Base-by-base conservation (phyloP, 2,113 vertebrate genomes). In the Hemibagrus wyckioides region DNA sequence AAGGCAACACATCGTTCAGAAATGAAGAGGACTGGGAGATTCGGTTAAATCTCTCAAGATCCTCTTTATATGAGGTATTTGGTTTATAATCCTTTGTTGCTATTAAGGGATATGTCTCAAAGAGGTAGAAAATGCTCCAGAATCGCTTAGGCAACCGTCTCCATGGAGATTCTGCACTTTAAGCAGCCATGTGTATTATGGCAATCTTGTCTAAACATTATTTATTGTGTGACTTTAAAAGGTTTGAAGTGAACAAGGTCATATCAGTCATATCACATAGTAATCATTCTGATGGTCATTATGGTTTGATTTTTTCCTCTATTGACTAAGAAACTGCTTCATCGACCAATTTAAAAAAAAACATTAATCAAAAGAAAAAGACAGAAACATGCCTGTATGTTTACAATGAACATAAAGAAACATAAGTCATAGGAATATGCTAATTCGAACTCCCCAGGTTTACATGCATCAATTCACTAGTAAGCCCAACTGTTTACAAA, bases 61-160 rank as follows among this genome's bases (percentile, higher is more conserved):
- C 69, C 57, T 13, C 75, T 85, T 89, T 82, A 89, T 83, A 83
- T 83, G 57, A 90, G 86, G 14, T 61, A 59, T 87, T 85, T 76
- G 77, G 83, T 86, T 83, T 79, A 41, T 88, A 83, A 90, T 90
- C 89, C 71, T 83, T 82, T 80, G 76, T 67, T 86, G 57, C 80
- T 90, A 88, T 83, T 88, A 86, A 86, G 61, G 80, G 73, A 83
- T 83, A 80, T 83, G 77, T 88, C 80, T 83, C 25, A 80, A 88
- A 86, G 86, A 83, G 80, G 52, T 30, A 73, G 86, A 88, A 90
- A 90, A 80, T 80, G 77, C 73, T 80, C 83, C 52, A 86, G 86
- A 56, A 88, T 83, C 30, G 63, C 89, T 84, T 44, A 86, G 80
- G 89, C 80, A 90, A 86, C 84, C 28, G 14, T 90, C 80, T 79